These are phyloP conservation scores for Epirrhoe alternata DNA, from an alignment of 2,888 invertebrate species.

Conservation along the genomic window DNA sequence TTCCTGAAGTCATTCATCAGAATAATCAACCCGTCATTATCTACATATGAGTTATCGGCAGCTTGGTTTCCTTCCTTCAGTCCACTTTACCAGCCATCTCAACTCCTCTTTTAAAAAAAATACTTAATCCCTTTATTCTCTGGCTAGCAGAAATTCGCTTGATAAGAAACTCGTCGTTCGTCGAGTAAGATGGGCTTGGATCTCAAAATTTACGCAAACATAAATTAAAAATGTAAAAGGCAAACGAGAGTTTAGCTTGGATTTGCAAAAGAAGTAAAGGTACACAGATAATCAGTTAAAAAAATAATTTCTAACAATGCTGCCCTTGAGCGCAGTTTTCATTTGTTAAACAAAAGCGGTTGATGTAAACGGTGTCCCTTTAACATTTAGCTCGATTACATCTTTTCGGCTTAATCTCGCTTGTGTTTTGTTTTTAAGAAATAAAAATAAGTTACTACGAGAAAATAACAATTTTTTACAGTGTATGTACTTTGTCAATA, in stretches of 20 bases:
- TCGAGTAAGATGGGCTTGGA: slow-evolving; percentile 3
- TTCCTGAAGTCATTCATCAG: too few species aligned
- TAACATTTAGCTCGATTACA: slow-evolving; percentile 75
- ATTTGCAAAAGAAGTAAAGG: slow-evolving; percentile 29
- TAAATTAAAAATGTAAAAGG: slow-evolving; percentile 22
- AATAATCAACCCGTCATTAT: too few species aligned
- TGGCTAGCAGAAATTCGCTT: background rate
- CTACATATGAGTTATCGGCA: too few species aligned
- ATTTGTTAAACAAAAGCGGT: slow-evolving; percentile 76
- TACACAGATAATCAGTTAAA: slow-evolving; percentile 45
- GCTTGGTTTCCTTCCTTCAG: too few species aligned
- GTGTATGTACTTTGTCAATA: slow-evolving; percentile 16
- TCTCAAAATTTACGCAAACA: slow-evolving; percentile 10
- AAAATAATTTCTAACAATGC: slow-evolving; percentile 59
- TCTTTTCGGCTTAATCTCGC: slow-evolving; percentile 57
- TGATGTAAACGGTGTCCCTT: slow-evolving; percentile 72
- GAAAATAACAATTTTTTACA: slow-evolving; percentile 5
- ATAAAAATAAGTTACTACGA: slow-evolving; percentile 49
- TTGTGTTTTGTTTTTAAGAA: slow-evolving; percentile 53
- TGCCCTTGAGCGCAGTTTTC: slow-evolving; percentile 69
- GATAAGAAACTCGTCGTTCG: background rate
- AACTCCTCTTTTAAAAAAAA: background rate
- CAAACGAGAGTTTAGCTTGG: slow-evolving; percentile 12
- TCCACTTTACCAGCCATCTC: background rate
- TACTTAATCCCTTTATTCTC: background rate